A percentile compares a stretch with the other conserved stretches of the same genome.
Conservation (phyloP, 2,888 invertebrate species). For the Lasioglossum marginatum region DNA sequence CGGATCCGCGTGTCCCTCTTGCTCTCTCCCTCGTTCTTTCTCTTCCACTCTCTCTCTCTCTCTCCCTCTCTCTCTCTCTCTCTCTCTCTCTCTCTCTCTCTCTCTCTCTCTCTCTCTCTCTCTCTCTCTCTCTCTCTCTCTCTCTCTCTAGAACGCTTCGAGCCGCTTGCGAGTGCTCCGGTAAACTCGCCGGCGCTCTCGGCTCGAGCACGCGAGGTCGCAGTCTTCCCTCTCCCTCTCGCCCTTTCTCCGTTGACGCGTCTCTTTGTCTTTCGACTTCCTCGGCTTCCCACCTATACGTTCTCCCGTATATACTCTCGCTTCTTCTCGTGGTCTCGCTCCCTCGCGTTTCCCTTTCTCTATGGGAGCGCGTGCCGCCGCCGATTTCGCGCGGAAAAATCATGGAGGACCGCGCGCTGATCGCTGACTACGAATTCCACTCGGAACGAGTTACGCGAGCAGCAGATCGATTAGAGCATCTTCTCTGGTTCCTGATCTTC, state of each 20-base stretch:
- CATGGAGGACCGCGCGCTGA: not conserved
- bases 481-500: no score
- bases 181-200: constrained; percentile 39
- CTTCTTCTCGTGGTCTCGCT: constrained; percentile 25
- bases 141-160: constrained; percentile 21
- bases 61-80: not conserved
- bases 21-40: not conserved
- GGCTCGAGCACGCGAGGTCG: constrained; percentile 64
- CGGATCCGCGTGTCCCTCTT: not conserved
- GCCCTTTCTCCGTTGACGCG: constrained; percentile 19
- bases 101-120: not conserved
- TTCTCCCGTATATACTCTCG: not conserved
- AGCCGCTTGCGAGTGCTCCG: constrained; percentile 45
- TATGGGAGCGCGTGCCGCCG: not conserved
- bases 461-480: not conserved
- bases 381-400: not conserved
- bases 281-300: constrained; percentile 3
- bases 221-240: constrained; percentile 35
- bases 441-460: not conserved
- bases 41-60: not conserved
- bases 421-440: not conserved
- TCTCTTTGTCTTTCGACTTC: constrained; percentile 19
- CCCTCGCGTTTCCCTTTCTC: constrained; percentile 23
- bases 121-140: not conserved
- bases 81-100: not conserved